Percentiles rank a stretch among this genome's conserved stretches.
phyloP scores from a whole-genome alignment of 2,797 vertebrate genomes.

The Poliocrania exsul region DNA sequence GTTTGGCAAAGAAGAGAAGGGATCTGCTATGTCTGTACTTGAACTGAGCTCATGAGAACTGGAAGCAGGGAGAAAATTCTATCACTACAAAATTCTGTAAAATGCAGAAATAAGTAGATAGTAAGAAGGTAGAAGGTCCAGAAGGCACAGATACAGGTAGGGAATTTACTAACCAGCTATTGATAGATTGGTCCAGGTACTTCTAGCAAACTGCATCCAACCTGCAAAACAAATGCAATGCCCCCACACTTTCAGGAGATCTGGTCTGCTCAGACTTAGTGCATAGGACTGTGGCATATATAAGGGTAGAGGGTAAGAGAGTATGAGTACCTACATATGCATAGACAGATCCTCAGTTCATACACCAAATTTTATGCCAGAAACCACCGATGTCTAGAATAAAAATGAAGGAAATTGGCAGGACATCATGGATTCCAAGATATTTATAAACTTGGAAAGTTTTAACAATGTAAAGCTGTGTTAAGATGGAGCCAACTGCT shows the following conservation, averaged over 20 bases:
- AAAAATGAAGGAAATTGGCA: slow-evolving; percentile 67
- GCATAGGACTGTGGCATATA: not conserved
- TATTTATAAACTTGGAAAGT: slow-evolving; percentile 73
- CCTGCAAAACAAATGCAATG: not conserved
- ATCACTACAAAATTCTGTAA: not conserved
- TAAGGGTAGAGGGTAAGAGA: not conserved
- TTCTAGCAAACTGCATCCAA: not conserved
- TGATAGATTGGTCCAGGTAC: not conserved
- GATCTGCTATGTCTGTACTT: not conserved
- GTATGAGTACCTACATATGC: slow-evolving; percentile 47
- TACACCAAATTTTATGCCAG: slow-evolving; percentile 42
- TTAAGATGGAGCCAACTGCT: slow-evolving; percentile 60
- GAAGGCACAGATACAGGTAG: not conserved
- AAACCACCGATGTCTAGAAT: slow-evolving; percentile 50
- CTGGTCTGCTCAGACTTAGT: not conserved
- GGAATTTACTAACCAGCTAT: not conserved
- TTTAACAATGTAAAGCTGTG: slow-evolving; percentile 66
- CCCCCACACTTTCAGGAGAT: not conserved
- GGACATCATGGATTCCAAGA: slow-evolving; percentile 65
- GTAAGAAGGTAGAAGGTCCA: not conserved
- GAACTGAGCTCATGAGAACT: not conserved
- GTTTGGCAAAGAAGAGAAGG: not conserved
- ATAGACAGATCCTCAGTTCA: slow-evolving; percentile 60
- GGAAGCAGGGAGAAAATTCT: not conserved
- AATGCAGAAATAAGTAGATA: not conserved